phyloP scores from a whole-genome alignment of 37 sponge, comb jelly and placozoan genomes.

The Chondrilla cf. caribensis region DNA sequence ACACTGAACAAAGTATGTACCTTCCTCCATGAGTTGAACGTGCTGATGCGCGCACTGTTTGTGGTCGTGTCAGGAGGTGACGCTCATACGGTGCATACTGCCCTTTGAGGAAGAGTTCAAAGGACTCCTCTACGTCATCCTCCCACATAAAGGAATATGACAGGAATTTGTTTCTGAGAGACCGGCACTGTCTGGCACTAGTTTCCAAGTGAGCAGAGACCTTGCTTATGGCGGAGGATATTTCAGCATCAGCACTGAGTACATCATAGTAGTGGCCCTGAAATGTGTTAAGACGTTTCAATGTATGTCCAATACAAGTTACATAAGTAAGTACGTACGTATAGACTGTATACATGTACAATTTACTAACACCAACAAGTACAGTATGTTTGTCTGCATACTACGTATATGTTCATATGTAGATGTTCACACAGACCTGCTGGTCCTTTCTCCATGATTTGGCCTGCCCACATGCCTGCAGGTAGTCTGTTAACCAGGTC shows the following conservation, averaged over 20 bases:
- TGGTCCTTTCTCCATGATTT: not conserved
- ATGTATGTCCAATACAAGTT: not conserved
- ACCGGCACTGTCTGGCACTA: slow-evolving; percentile 67
- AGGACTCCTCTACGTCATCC: slow-evolving; percentile 67
- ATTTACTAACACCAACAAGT: no score
- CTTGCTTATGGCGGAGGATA: slow-evolving; percentile 34
- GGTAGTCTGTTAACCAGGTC: not conserved
- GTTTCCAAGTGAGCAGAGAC: slow-evolving; percentile 66
- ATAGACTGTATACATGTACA: no score
- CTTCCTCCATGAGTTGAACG: slow-evolving; percentile 24
- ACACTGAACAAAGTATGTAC: no score
- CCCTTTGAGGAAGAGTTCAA: slow-evolving; percentile 62
- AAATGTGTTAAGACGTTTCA: not conserved
- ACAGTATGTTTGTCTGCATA: no score
- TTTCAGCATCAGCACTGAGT: slow-evolving; percentile 30
- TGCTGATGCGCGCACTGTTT: slow-evolving; percentile 56
- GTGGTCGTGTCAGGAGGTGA: slow-evolving; percentile 46
- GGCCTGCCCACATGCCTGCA: not conserved
- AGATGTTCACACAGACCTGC: not conserved
- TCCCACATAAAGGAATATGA: slow-evolving; percentile 75
- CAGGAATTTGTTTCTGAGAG: slow-evolving; percentile 55
- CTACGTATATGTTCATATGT: no score
- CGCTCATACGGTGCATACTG: slow-evolving; percentile 41
- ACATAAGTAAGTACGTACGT: no score
- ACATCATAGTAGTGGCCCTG: slow-evolving; percentile 8